Evolutionary conservation across 23 tunicate species (phyloP).

Genomic region (Trididemnum miniatum): DNA sequence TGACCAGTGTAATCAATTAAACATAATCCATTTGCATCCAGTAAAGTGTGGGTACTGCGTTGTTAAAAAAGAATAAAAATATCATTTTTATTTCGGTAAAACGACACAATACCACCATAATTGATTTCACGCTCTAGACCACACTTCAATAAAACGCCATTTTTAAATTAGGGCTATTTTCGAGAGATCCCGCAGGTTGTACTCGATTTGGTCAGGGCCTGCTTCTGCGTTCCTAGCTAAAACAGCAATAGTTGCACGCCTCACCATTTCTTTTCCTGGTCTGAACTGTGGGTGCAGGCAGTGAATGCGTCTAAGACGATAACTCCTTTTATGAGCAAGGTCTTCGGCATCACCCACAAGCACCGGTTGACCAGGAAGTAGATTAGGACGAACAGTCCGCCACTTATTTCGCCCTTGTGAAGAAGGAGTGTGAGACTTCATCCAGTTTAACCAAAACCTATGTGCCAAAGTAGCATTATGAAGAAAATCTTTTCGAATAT

Average conservation of each 20-base stretch:
- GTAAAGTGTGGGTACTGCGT: too few relatives aligned
- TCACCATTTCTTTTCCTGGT: background rate
- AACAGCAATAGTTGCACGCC: background rate
- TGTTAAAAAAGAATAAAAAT: too few relatives aligned
- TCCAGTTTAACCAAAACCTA: background rate
- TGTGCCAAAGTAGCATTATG: background rate
- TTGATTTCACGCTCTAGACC: too few relatives aligned
- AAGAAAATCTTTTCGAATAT: background rate
- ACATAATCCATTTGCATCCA: too few relatives aligned
- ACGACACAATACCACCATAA: too few relatives aligned
- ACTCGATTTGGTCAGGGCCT: background rate
- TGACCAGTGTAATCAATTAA: too few relatives aligned
- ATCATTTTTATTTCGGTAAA: too few relatives aligned
- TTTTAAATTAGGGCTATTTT: background rate
- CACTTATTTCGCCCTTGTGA: background rate
- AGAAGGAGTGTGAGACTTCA: background rate
- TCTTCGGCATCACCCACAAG: background rate
- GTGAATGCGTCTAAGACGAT: background rate
- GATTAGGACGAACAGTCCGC: background rate
- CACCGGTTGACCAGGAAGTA: background rate
- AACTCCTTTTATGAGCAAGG: background rate
- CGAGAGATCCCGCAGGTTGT: background rate
- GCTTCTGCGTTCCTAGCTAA: background rate
- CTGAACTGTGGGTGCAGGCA: background rate
- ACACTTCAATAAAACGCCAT: too few relatives aligned